Conservation (phyloP, 2,888 invertebrate genomes). For the Nephrotoma guestfalica region DNA sequence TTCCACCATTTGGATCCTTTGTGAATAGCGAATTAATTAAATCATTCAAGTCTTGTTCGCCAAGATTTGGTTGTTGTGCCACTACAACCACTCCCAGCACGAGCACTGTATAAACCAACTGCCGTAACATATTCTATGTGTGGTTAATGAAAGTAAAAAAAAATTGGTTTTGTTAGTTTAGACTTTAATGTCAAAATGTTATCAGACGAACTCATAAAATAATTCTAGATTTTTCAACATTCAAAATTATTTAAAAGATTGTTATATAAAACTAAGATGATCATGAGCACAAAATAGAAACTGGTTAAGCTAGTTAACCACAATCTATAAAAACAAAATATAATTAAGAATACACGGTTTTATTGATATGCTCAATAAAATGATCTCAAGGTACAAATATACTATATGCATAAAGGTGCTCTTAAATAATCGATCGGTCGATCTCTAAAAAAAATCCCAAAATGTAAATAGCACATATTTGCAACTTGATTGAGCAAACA, state of each 20-base stretch:
- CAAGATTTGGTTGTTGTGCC: neutral
- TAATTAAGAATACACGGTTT: neutral
- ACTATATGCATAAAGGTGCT: neutral
- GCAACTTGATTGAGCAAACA: neutral
- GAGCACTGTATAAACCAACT: neutral
- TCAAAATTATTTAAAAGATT: neutral
- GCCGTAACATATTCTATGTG: neutral
- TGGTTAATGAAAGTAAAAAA: neutral
- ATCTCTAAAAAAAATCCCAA: neutral
- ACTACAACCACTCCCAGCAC: neutral
- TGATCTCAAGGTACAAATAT: neutral
- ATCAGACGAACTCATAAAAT: neutral
- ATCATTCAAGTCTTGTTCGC: neutral
- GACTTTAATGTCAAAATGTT: neutral
- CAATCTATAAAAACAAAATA: neutral
- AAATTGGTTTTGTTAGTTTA: neutral
- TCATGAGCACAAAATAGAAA: neutral
- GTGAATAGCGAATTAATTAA: neutral
- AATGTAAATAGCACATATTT: neutral
- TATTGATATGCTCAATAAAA: neutral
- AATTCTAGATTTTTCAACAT: neutral
- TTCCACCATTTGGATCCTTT: neutral
- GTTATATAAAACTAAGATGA: neutral
- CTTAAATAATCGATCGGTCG: neutral
- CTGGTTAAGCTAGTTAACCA: neutral